A percentile compares a stretch with the other conserved stretches of the same genome.
Evolutionary conservation across 2,888 invertebrate genomes (phyloP).

Genomic region (Gastracanthus pulcherrimus): DNA sequence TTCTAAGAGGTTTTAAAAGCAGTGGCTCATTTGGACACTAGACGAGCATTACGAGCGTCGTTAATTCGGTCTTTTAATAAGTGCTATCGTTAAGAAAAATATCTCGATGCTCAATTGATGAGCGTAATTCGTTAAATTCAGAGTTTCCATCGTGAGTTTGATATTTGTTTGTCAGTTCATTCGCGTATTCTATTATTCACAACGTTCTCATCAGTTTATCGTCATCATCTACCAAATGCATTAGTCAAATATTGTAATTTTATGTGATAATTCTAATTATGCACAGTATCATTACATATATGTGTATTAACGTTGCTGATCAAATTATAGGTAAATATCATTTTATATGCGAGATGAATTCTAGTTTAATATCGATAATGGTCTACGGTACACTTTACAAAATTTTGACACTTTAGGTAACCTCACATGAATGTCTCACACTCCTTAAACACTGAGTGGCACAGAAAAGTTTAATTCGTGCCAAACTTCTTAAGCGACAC

Average conservation of each 20-base stretch:
- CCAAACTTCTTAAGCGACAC: conserved; percentile 12
- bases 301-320: too few species aligned
- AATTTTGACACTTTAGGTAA: not conserved
- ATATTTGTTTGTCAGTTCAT: too few species aligned
- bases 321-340: too few species aligned
- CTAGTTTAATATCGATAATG: not conserved
- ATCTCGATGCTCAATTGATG: not conserved
- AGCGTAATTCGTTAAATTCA: not conserved
- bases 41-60: too few species aligned
- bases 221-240: not conserved
- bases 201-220: too few species aligned
- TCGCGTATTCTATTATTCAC: too few species aligned
- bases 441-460: not conserved
- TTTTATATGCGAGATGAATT: not conserved
- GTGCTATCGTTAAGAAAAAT: not conserved
- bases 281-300: too few species aligned
- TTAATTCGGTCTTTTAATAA: not conserved
- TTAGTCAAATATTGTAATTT: too few species aligned
- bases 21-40: too few species aligned
- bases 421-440: not conserved
- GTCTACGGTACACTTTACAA: not conserved
- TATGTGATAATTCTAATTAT: too few species aligned
- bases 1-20: not conserved
- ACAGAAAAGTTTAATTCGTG: conserved; percentile 38
- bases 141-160: too few species aligned